Evolutionary conservation across 2,888 invertebrate genomes (phyloP).

Genomic region (Falcaria lacertinaria): DNA sequence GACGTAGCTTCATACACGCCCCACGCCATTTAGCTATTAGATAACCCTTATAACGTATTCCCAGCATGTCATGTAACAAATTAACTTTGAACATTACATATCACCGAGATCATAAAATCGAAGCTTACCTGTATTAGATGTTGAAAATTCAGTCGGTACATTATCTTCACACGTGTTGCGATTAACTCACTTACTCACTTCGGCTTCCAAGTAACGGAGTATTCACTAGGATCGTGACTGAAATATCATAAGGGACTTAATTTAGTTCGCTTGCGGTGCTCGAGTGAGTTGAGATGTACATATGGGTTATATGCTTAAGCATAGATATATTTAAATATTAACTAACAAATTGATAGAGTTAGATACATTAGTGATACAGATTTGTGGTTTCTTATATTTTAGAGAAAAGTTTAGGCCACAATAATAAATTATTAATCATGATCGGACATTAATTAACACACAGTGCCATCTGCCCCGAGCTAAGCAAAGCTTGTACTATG

Average conservation of each 20-base stretch:
- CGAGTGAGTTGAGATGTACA: slow-evolving; percentile 4
- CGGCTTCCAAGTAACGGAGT: slow-evolving; percentile 37
- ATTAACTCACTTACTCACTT: slow-evolving; percentile 53
- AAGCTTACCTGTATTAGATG: slow-evolving; percentile 14
- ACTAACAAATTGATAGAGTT: too few relatives aligned
- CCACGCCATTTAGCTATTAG: too few relatives aligned
- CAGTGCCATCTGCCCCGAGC: too few relatives aligned
- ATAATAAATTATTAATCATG: too few relatives aligned
- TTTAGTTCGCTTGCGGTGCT: slow-evolving; percentile 31
- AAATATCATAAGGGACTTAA: slow-evolving; percentile 54
- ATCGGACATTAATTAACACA: too few relatives aligned
- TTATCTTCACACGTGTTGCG: slow-evolving; percentile 53
- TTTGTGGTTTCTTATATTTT: too few relatives aligned
- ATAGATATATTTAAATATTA: neutral
- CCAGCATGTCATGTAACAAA: neutral
- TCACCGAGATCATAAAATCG: slow-evolving; percentile 2
- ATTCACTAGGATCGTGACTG: slow-evolving; percentile 53
- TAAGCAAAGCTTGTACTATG: too few relatives aligned
- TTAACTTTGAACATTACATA: neutral
- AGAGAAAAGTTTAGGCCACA: too few relatives aligned
- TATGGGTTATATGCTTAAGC: neutral
- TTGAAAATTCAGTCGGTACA: slow-evolving; percentile 22
- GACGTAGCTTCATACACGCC: too few relatives aligned
- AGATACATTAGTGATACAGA: too few relatives aligned
- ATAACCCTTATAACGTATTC: neutral